Evolutionary conservation across 2,797 vertebrate genomes (phyloP).

Genomic region (Myotis daubentonii): DNA sequence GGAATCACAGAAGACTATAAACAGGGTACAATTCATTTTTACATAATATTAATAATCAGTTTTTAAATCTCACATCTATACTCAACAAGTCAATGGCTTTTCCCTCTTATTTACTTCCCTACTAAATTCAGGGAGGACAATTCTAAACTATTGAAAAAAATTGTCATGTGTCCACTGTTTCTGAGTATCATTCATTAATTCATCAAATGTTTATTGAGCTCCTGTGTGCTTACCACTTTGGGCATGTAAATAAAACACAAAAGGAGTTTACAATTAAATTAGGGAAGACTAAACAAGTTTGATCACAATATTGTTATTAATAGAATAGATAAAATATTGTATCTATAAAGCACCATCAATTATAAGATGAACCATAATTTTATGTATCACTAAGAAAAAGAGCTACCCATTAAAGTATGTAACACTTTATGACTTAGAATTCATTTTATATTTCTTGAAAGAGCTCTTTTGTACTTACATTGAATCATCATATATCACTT

Average conservation of each 20-base stretch:
- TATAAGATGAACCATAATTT: neutral
- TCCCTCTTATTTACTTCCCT: neutral
- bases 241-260: slow-evolving; percentile 41
- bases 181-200: neutral
- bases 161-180: neutral
- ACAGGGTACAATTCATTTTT: slow-evolving; percentile 19
- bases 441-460: slow-evolving; percentile 12
- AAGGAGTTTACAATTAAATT: slow-evolving; percentile 31
- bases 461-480: neutral
- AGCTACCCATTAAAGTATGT: slow-evolving; percentile 22
- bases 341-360: neutral
- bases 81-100: neutral
- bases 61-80: slow-evolving; percentile 35
- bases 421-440: neutral
- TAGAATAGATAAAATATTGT: slow-evolving; percentile 13
- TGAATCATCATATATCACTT: neutral
- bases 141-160: slow-evolving; percentile 30
- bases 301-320: neutral
- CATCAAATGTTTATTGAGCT: slow-evolving; percentile 17
- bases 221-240: neutral
- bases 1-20: neutral
- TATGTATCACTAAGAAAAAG: neutral
- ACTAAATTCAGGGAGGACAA: slow-evolving; percentile 4
- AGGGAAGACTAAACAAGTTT: slow-evolving; percentile 45
- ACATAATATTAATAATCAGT: neutral